A percentile compares a stretch with the other conserved stretches of the same genome.
These are phyloP conservation scores for Musca vetustissima DNA, from an alignment of 1,140 invertebrate genomes.

Conservation along the genomic window DNA sequence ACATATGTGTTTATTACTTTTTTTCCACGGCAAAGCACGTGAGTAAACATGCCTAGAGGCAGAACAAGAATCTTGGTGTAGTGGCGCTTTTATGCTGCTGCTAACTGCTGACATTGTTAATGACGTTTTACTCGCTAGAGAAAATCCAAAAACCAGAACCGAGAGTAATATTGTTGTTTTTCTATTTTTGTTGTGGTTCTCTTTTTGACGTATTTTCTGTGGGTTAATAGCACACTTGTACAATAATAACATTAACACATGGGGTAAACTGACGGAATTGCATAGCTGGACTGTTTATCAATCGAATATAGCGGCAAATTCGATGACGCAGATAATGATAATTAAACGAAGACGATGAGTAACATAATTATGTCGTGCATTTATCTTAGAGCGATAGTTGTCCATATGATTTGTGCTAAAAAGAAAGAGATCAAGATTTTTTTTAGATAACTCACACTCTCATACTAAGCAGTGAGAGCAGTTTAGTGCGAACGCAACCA, in stretches of 20 bases:
- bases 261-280: not conserved
- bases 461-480: not conserved
- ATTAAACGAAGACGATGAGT: not conserved
- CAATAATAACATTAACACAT: slow-evolving; percentile 23
- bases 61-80: not conserved
- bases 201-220: not conserved
- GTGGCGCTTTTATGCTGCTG: not conserved
- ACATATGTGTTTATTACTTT: too few relatives aligned
- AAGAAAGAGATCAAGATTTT: not conserved
- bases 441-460: not conserved
- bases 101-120: too few relatives aligned
- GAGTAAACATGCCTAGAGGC: not conserved
- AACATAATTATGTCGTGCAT: not conserved
- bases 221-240: slow-evolving; percentile 25
- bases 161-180: too few relatives aligned
- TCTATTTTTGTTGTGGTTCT: too few relatives aligned
- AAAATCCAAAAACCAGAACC: too few relatives aligned
- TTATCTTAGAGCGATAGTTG: not conserved
- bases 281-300: too few relatives aligned
- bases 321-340: too few relatives aligned
- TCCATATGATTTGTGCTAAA: too few relatives aligned
- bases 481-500: not conserved
- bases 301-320: too few relatives aligned
- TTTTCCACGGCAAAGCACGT: not conserved
- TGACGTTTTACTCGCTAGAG: not conserved